Evolutionary conservation across 2,113 vertebrate species (phyloP), one percentile per base, ranked within the genome.

Genomic region (Brachypodius melanocephalos): DNA sequence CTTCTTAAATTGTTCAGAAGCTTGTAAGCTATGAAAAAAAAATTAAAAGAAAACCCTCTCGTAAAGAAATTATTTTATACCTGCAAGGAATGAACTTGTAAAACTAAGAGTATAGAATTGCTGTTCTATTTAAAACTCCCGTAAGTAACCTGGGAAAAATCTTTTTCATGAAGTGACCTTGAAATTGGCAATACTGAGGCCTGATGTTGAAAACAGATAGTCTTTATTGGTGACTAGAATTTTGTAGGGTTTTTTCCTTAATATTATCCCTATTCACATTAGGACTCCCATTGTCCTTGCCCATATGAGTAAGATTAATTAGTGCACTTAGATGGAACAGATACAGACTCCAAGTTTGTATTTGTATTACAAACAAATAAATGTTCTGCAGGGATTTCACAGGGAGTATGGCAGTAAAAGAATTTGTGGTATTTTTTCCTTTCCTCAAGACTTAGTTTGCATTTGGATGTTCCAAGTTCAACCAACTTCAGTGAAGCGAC

Each of bases 41-140:
- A 69, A 11, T 6, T 43, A 9, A 45, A 45, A 51, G 40, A 74
- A 87, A 83, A 14, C 20, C 4, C 2, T 82, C 34, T 73, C 36
- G 43, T 74, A 78, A 95, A 85, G 71, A 82, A 96, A 92, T 92
- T 75, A 58, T 92, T 93, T 87, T 71, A 73, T 93, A 84, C 65
- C 83, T 95, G 59, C 63, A 73, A 88, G 77, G 89, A 92, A 96
- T 88, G 77, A 79, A 84, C n/a, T 89, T 84, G 40, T 82, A 82
- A 91, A 88, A 59, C 32, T 29, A 74, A 66, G 24, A 83, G 17
- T 38, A 38, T 76, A 65, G 85, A 48, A 78, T 92, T 94, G 77
- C 69, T 81, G 17, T 90, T 88, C 91, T 92, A 59, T 94, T 94
- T 91, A 83, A 95, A 96, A 94, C 43, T 20, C 8, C 42, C 79